Evolutionary conservation across 2,888 invertebrate species (phyloP), one percentile per base, ranked within the genome.

Genomic region (Griposia aprilina): DNA sequence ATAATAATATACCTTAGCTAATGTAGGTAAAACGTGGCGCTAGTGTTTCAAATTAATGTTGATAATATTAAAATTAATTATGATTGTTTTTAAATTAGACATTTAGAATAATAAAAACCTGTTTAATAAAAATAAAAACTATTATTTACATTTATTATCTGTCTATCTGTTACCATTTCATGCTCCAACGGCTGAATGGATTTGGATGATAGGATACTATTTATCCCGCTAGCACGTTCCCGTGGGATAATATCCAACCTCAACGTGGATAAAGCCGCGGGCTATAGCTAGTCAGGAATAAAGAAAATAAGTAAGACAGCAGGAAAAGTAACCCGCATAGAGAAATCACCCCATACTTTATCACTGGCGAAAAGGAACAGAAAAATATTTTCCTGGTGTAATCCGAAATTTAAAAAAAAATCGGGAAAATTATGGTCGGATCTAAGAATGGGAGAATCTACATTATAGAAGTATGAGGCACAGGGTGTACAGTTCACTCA

Each of bases 381-480:
- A 80, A 23, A 48, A 52, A 45, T 36, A 52, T 30, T 74, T 50
- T 74, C 48, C 6, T n/a, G 5, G 41, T 63, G n/a, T 41, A 23
- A n/a, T 48, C 36, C 23, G 36, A 60, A 74, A 13, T 60, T 17
- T 48, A 48, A 55, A 13, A 48, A 55, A 13, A 50, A 41, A 82
- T 59, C 30, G 10, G 8, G 55, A 48, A 41, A 71, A 83, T 85
- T 81, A 73, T 74, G 59, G 70, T 60, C 4, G 73, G 67, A 71
- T 67, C 26, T 74, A 50, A 55, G 85, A 69, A 76, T 75, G 15
- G 17, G 36, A 65, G 41, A 65, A 59, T 70, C 66, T 69, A 55
- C 66, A 41, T 41, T 41, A 41, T 41, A 41, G 41, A 41, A 41
- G 41, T 41, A 6, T 41, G 41, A 41, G 41, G 41, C 5, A 41